These are phyloP conservation scores for Conopomorpha cramerella DNA, from an alignment of 1,140 invertebrate species.

Conservation along the genomic window DNA sequence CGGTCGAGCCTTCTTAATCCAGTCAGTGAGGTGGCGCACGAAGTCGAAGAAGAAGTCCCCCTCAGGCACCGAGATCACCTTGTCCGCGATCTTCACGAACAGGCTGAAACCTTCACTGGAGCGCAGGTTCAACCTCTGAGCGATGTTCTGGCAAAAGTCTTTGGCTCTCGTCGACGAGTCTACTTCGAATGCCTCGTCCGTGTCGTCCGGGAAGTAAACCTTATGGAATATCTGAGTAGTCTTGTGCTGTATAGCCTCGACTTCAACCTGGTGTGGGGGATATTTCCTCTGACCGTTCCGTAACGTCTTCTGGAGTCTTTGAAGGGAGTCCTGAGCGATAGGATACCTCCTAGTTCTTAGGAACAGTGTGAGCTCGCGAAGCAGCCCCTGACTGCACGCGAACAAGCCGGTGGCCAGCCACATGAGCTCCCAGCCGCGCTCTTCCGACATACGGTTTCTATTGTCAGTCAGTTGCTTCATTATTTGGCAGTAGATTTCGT, in stretches of 20 bases:
- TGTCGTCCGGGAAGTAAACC: slow-evolving; percentile 99
- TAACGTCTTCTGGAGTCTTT: slow-evolving; percentile 93
- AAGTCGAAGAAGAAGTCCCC: slow-evolving; percentile 99
- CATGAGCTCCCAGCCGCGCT: slow-evolving; percentile 97
- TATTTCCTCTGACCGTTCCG: slow-evolving; percentile 96
- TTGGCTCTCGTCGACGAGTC: slow-evolving; percentile 97
- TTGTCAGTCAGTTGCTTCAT: slow-evolving; percentile 99
- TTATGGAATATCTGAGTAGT: slow-evolving; percentile 99
- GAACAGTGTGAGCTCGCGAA: slow-evolving; percentile 91
- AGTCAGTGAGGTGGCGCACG: slow-evolving; percentile 96
- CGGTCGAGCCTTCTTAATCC: slow-evolving; percentile 96
- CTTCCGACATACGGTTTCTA: slow-evolving; percentile 90
- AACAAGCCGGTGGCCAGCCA: slow-evolving; percentile 97
- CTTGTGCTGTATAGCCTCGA: slow-evolving; percentile 99
- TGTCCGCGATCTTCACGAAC: slow-evolving; percentile 99
- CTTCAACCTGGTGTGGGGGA: slow-evolving; percentile 98
- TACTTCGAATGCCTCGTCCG: slow-evolving; percentile 97
- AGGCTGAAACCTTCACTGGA: slow-evolving; percentile 97
- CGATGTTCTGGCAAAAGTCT: slow-evolving; percentile 98
- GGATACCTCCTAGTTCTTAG: slow-evolving; percentile 91
- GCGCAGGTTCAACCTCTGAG: slow-evolving; percentile 84
- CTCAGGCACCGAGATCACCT: slow-evolving; percentile 99
- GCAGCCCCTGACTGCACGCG: slow-evolving; percentile 89
- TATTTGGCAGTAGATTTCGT: slow-evolving; percentile 98
- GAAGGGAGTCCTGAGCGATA: slow-evolving; percentile 95